Evolutionary conservation across 92 coral and sea anemone species (phyloP).

Genomic region (Paramuricea clavata): DNA sequence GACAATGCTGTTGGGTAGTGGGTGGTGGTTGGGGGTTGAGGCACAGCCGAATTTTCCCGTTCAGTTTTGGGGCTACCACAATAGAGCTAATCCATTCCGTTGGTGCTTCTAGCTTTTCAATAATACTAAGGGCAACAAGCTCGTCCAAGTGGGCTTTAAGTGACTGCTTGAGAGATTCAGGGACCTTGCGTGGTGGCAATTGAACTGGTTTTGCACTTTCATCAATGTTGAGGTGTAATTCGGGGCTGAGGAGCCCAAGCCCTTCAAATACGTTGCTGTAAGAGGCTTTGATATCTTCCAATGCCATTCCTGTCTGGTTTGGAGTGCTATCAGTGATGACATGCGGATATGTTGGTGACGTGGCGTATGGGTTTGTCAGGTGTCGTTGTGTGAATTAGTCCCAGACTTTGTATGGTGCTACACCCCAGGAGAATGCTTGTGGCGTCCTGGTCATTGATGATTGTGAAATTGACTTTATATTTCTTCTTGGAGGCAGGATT

Average conservation of each 20-base stretch:
- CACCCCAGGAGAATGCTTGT: background rate
- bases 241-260: conserved; percentile 4
- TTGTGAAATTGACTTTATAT: background rate
- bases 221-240: conserved; percentile 50
- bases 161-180: conserved; percentile 52
- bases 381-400: background rate
- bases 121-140: conserved; percentile 20
- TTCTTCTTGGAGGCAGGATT: background rate
- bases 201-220: conserved; percentile 45
- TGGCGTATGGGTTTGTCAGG: background rate
- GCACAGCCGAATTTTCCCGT: conserved; percentile 34
- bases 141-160: conserved; percentile 31
- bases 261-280: background rate
- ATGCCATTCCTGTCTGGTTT: background rate
- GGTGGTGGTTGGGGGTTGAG: conserved; percentile 69
- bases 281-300: background rate
- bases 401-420: background rate
- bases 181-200: conserved; percentile 31
- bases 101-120: conserved; percentile 18
- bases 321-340: background rate
- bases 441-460: background rate
- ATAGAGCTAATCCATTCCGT: conserved; percentile 54
- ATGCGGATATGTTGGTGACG: background rate
- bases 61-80: conserved; percentile 10
- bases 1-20: conserved; percentile 46